Evolutionary conservation across 2,888 invertebrate genomes (phyloP).

Genomic region (Lochmaea capreae): DNA sequence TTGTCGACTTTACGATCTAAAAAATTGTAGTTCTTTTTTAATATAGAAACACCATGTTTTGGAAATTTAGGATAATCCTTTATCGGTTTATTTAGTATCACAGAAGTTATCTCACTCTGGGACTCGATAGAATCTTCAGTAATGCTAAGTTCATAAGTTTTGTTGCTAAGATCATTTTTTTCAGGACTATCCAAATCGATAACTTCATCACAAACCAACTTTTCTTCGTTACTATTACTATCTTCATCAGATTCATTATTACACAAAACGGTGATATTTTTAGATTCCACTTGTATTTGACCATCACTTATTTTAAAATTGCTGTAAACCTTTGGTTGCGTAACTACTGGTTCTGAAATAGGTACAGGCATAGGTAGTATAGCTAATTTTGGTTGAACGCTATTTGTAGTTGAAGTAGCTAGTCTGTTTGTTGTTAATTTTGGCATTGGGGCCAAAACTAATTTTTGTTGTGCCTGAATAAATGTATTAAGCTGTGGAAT

Average conservation of each 20-base stretch:
- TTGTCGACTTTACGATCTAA: conserved; percentile 49
- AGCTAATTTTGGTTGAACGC: conserved; percentile 63
- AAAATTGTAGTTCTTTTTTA: conserved; percentile 59
- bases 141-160: conserved; percentile 62
- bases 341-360: conserved; percentile 40
- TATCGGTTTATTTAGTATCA: conserved; percentile 41
- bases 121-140: conserved; percentile 61
- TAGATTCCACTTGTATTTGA: conserved; percentile 54
- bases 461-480: conserved; percentile 60
- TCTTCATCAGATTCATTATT: conserved; percentile 58
- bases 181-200: conserved; percentile 64
- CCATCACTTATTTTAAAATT: conserved; percentile 75
- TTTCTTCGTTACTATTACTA: conserved; percentile 49
- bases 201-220: conserved; percentile 67
- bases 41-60: conserved; percentile 65
- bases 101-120: conserved; percentile 64
- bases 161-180: conserved; percentile 54
- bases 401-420: conserved; percentile 70
- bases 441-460: conserved; percentile 72
- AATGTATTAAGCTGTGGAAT: conserved; percentile 40
- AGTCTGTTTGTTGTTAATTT: conserved; percentile 70
- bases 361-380: conserved; percentile 60
- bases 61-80: conserved; percentile 62
- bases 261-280: conserved; percentile 70
- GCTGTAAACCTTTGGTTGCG: conserved; percentile 70